phyloP scores from a whole-genome alignment of 1,140 invertebrate genomes.

The Heliconius hewitsoni region DNA sequence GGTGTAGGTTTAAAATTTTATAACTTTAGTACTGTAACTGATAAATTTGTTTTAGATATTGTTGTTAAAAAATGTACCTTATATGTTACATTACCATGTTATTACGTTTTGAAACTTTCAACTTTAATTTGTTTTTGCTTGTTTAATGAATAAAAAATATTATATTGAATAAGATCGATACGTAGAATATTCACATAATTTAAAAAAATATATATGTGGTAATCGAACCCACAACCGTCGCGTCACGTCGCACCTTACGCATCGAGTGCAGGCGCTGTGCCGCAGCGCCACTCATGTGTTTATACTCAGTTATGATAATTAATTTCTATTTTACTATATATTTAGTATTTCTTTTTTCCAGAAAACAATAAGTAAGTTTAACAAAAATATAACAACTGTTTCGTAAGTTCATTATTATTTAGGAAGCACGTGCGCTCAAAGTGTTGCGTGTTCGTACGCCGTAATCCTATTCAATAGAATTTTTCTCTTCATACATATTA shows the following conservation, averaged over 20 bases:
- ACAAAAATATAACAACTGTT: conserved; percentile 1
- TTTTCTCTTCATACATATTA: conserved; percentile 6
- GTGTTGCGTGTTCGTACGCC: conserved; percentile 2
- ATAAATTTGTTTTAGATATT: not conserved
- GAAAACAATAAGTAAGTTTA: not conserved
- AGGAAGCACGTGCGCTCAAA: conserved; percentile 12
- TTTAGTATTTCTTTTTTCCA: not conserved
- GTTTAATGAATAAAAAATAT: too few species aligned
- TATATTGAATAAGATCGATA: too few species aligned
- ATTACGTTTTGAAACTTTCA: too few species aligned
- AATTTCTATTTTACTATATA: too few species aligned
- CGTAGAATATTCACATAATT: too few species aligned
- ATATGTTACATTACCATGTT: not conserved
- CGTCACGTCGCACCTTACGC: too few species aligned
- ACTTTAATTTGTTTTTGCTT: too few species aligned
- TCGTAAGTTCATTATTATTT: conserved; percentile 16
- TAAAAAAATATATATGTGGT: too few species aligned
- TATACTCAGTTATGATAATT: too few species aligned
- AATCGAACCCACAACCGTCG: too few species aligned
- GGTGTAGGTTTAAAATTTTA: not conserved
- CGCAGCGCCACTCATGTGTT: too few species aligned
- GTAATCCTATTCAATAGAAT: conserved; percentile 12
- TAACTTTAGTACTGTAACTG: not conserved
- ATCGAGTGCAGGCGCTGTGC: too few species aligned
- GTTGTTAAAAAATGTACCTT: not conserved